These are phyloP conservation scores for Phaonia tiefii DNA, from an alignment of 2,888 invertebrate species.

Conservation along the genomic window DNA sequence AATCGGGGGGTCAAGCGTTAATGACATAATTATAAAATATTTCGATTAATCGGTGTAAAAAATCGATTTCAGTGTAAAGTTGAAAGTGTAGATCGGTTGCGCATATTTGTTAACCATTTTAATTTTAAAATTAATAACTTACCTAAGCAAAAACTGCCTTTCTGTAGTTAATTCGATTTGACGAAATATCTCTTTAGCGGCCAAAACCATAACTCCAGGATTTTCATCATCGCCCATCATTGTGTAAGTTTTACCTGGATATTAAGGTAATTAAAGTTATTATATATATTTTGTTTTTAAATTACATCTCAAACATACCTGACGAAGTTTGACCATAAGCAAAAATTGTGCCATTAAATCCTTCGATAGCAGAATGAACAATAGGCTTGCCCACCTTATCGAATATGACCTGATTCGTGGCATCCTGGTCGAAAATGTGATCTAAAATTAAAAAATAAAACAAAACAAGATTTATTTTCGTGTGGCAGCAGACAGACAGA, in stretches of 20 bases:
- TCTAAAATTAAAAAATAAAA: constrained; percentile 84
- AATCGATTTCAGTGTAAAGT: too few relatives aligned
- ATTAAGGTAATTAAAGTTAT: not conserved
- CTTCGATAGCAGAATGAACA: constrained; percentile 86
- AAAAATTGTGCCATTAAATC: constrained; percentile 93
- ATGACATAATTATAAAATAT: too few relatives aligned
- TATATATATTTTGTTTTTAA: not conserved
- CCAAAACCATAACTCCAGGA: constrained; percentile 88
- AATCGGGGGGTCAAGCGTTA: too few relatives aligned
- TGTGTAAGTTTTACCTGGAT: constrained; percentile 86
- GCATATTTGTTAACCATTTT: not conserved
- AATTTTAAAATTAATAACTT: not conserved
- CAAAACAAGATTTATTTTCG: too few relatives aligned
- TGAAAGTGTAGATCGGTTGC: too few relatives aligned
- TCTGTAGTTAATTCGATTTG: constrained; percentile 83
- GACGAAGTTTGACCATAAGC: constrained; percentile 96
- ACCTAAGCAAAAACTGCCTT: constrained; percentile 86
- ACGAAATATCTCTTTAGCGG: constrained; percentile 87
- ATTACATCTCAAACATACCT: constrained; percentile 80
- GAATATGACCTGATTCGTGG: constrained; percentile 85
- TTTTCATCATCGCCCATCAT: constrained; percentile 87
- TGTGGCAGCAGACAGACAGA: not conserved
- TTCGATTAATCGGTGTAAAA: too few relatives aligned
- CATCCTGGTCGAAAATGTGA: constrained; percentile 85
- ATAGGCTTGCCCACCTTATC: constrained; percentile 86